Percentiles rank a stretch among this genome's conserved stretches.
Conservation (phyloP, 2,113 vertebrate species). For the Stercorarius parasiticus region DNA sequence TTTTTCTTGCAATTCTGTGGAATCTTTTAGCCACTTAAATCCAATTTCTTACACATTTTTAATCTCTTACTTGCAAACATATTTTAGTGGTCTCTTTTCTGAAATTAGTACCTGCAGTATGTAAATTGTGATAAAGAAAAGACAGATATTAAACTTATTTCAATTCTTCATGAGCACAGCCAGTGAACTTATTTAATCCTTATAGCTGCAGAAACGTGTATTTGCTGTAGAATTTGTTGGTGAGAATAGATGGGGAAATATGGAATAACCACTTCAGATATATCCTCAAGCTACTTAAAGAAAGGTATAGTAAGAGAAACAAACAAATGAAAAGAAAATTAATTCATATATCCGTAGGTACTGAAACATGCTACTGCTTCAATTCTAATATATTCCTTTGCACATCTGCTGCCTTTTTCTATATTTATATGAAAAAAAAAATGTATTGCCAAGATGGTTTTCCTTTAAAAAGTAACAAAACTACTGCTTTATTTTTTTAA, state of each 20-base stretch:
- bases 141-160: not conserved
- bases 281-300: not conserved
- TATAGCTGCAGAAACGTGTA: not conserved
- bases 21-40: not conserved
- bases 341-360: not conserved
- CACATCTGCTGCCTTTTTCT: not conserved
- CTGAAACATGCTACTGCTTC: not conserved
- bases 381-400: not conserved
- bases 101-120: not conserved
- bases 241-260: not conserved
- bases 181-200: not conserved
- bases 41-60: not conserved
- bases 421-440: not conserved
- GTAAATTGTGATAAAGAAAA: not conserved
- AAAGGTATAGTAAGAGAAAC: conserved; percentile 1
- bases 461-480: not conserved
- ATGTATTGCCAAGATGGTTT: not conserved
- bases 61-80: not conserved
- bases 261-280: not conserved
- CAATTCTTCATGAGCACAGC: not conserved
- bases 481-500: not conserved
- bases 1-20: not conserved
- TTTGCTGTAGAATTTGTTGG: not conserved
- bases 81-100: not conserved
- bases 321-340: conserved; percentile 27